These are phyloP conservation scores for Polydrusus cervinus DNA, from an alignment of 2,888 invertebrate genomes.

Conservation along the genomic window DNA sequence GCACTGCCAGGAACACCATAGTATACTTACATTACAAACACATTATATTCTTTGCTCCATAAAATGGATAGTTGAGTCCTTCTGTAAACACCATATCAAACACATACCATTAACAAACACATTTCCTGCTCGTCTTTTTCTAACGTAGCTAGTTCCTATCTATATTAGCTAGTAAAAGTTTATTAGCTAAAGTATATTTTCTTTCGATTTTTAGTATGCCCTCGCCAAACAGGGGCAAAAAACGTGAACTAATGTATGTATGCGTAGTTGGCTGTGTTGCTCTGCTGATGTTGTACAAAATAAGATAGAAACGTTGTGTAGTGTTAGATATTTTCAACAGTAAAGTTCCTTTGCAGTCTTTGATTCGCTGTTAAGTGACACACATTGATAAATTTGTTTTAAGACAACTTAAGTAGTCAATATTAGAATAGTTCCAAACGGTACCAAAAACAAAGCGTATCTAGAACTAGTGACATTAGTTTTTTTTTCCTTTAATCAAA, in stretches of 20 bases:
- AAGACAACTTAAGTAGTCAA: background rate
- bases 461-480: too few species aligned
- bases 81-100: background rate
- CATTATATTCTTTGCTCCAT: too few species aligned
- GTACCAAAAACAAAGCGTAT: background rate
- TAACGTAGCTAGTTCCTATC: constrained; percentile 23
- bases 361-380: constrained; percentile 22
- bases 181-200: constrained; percentile 54
- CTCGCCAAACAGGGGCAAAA: constrained; percentile 71
- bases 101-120: background rate
- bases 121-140: background rate
- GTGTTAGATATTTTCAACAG: constrained; percentile 14
- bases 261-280: constrained; percentile 72
- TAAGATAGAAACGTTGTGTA: constrained; percentile 65
- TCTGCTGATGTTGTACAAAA: constrained; percentile 71
- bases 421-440: background rate
- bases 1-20: too few species aligned
- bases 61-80: background rate
- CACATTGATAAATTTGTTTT: background rate
- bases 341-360: background rate
- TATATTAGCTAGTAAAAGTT: constrained; percentile 28
- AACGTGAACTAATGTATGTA: constrained; percentile 72
- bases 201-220: constrained; percentile 68
- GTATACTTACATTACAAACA: too few species aligned
- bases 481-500: too few species aligned